Conservation (phyloP, 2,888 invertebrate species). For the Molorchus minor region DNA sequence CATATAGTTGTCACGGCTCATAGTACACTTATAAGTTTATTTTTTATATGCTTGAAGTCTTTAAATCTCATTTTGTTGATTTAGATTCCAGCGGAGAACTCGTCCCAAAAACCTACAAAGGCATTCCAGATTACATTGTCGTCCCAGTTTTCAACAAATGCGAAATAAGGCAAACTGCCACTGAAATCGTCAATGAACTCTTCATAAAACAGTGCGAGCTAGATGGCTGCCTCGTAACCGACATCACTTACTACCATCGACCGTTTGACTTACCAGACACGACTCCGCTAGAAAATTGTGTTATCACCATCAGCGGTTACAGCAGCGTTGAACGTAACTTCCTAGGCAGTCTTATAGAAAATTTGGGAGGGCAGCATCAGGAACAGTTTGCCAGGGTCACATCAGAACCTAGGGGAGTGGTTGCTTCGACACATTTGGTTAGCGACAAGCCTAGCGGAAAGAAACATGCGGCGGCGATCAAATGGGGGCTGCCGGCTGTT, state of each 20-base stretch:
- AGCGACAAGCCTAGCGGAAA: conserved; percentile 78
- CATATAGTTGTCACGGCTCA: too few relatives aligned
- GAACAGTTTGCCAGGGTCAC: conserved; percentile 72
- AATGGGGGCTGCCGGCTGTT: conserved; percentile 88
- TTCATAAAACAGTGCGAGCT: conserved; percentile 78
- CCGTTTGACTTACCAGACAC: conserved; percentile 65
- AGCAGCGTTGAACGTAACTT: conserved; percentile 77
- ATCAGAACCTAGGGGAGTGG: conserved; percentile 59
- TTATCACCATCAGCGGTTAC: conserved; percentile 83
- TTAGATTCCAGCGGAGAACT: conserved; percentile 69
- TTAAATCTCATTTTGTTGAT: too few relatives aligned
- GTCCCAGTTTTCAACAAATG: conserved; percentile 68
- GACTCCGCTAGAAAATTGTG: conserved; percentile 72
- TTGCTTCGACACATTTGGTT: conserved; percentile 83
- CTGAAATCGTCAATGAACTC: conserved; percentile 73
- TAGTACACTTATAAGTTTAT: too few relatives aligned
- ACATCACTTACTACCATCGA: conserved; percentile 75
- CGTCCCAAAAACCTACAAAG: conserved; percentile 63
- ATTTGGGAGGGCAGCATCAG: conserved; percentile 75
- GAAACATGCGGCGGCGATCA: conserved; percentile 83
- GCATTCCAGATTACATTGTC: conserved; percentile 72
- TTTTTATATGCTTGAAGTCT: too few relatives aligned
- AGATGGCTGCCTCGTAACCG: conserved; percentile 65
- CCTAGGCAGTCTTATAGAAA: conserved; percentile 73
- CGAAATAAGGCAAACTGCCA: conserved; percentile 64